Conservation (phyloP, 1,140 invertebrate species). For the Camponotus vicinus region DNA sequence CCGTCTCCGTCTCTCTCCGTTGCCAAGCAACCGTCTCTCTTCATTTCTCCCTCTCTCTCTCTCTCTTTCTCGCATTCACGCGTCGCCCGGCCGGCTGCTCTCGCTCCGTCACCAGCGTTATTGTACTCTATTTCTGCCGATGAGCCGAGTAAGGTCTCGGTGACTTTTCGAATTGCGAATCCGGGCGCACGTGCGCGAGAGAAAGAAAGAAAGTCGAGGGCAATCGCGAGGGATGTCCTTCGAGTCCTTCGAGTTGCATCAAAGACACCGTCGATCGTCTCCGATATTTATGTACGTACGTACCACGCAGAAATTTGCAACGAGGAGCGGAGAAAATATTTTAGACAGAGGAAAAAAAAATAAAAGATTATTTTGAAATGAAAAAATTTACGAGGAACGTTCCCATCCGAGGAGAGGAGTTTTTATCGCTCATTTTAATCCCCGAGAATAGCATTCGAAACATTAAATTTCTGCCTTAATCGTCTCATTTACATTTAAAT, state of each 20-base stretch:
- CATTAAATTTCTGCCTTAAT: not conserved
- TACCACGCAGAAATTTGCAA: not conserved
- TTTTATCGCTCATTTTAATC: not conserved
- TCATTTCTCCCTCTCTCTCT: slow-evolving; percentile 5
- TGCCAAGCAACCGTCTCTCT: slow-evolving; percentile 3
- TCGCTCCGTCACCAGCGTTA: not conserved
- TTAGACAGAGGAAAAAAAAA: too few relatives aligned
- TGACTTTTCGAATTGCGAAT: slow-evolving; percentile 61
- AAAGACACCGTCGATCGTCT: slow-evolving; percentile 15
- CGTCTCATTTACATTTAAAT: slow-evolving; percentile 2
- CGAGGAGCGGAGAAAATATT: too few relatives aligned
- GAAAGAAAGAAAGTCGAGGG: not conserved
- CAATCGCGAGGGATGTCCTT: slow-evolving; percentile 3
- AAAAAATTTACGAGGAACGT: too few relatives aligned
- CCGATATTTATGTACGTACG: not conserved
- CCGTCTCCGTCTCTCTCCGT: not conserved
- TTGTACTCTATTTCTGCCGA: slow-evolving; percentile 47
- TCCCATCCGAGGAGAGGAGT: not conserved
- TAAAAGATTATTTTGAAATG: too few relatives aligned
- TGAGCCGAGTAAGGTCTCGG: slow-evolving; percentile 52
- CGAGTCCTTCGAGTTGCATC: not conserved
- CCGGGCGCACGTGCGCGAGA: slow-evolving; percentile 22
- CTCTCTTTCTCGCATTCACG: not conserved
- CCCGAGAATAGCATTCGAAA: not conserved
- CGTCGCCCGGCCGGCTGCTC: not conserved